phyloP scores from a whole-genome alignment of 1,140 invertebrate species.

The Saccostrea cuccullata region DNA sequence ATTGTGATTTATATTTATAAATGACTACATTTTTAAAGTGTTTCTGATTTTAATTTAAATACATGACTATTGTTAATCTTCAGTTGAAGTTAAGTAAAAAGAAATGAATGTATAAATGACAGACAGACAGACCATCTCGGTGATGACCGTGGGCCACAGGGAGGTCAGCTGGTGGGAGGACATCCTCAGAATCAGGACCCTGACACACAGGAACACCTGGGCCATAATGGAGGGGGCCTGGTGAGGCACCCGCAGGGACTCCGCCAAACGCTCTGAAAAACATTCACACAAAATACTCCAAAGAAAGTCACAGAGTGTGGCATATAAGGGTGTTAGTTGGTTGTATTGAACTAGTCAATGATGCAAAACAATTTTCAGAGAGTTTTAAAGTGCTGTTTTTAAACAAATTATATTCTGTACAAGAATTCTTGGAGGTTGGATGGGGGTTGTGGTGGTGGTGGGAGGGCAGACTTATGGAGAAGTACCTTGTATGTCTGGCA shows the following conservation, averaged over 20 bases:
- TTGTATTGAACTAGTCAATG: neutral
- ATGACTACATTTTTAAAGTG: too few species aligned
- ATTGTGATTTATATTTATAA: too few species aligned
- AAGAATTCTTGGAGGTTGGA: too few species aligned
- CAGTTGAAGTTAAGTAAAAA: too few species aligned
- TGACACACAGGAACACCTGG: slow-evolving; percentile 94
- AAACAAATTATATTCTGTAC: too few species aligned
- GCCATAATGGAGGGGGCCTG: slow-evolving; percentile 91
- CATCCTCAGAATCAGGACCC: slow-evolving; percentile 92
- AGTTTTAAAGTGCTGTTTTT: too few species aligned
- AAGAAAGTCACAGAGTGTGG: neutral
- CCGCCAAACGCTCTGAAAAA: slow-evolving; percentile 89
- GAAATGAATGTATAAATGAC: too few species aligned
- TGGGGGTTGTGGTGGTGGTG: too few species aligned
- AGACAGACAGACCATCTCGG: slow-evolving; percentile 85
- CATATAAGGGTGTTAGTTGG: neutral
- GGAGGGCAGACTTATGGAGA: too few species aligned
- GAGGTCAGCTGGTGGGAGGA: slow-evolving; percentile 92
- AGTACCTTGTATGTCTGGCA: slow-evolving; percentile 95
- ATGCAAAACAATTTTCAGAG: too few species aligned
- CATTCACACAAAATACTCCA: neutral
- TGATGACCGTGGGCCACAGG: slow-evolving; percentile 95
- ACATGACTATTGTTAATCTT: too few species aligned
- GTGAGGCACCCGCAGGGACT: slow-evolving; percentile 87
- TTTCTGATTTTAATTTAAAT: too few species aligned